Percentiles rank a stretch among this genome's conserved stretches.
These are phyloP conservation scores for Glandiceps talaboti DNA, from an alignment of 53 echinoderm and acorn worm genomes.

Conservation along the genomic window DNA sequence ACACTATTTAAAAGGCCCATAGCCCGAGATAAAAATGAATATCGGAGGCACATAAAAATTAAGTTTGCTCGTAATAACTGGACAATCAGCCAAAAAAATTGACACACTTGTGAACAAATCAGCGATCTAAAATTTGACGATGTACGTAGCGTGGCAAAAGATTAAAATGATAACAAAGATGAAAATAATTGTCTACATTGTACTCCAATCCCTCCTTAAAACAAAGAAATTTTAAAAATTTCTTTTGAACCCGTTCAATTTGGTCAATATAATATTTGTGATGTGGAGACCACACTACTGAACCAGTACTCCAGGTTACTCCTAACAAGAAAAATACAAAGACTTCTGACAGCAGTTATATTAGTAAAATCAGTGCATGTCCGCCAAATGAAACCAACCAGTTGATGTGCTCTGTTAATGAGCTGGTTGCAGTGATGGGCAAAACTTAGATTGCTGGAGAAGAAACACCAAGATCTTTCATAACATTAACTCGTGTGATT, in stretches of 20 bases:
- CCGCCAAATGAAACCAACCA: background rate
- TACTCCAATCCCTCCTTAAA: background rate
- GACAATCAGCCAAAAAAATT: background rate
- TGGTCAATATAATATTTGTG: background rate
- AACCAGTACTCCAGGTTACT: background rate
- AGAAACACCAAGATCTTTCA: background rate
- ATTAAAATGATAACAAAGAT: no score
- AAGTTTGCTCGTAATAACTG: no score
- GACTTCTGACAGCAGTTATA: background rate
- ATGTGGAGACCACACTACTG: no score
- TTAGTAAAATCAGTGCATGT: background rate
- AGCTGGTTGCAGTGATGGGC: background rate
- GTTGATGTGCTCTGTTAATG: background rate
- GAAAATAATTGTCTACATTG: background rate
- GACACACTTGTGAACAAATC: background rate
- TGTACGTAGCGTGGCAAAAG: background rate
- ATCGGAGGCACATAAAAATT: no score
- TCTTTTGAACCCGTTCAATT: background rate
- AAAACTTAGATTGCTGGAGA: background rate
- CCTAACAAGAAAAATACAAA: background rate
- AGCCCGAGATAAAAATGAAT: no score
- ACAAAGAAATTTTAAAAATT: background rate
- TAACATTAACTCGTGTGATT: background rate
- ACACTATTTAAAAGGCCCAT: no score
- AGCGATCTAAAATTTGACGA: background rate